phyloP scores from a whole-genome alignment of 2,797 vertebrate genomes.

The Rachycentron canadum region DNA sequence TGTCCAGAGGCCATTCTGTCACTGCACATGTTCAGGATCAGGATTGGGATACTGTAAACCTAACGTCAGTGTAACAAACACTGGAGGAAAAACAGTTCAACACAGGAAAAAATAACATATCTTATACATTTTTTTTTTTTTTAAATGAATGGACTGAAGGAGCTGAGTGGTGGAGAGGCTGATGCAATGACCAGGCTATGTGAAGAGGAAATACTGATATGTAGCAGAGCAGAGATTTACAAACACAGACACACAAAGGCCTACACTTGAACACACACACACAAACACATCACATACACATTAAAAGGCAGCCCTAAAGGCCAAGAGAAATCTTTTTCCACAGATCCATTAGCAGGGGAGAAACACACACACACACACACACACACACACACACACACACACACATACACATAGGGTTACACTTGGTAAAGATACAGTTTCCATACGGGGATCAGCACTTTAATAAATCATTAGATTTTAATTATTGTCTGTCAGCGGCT shows the following conservation, averaged over 20 bases:
- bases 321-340: conserved; percentile 77
- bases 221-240: conserved; percentile 51
- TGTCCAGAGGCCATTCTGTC: conserved; percentile 8
- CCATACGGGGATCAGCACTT: conserved; percentile 76
- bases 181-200: conserved; percentile 65
- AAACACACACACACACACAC: conserved; percentile 45
- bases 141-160: conserved; percentile 23
- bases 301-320: conserved; percentile 72
- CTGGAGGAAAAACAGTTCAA: neutral
- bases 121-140: neutral
- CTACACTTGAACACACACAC: conserved; percentile 2
- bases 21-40: conserved; percentile 9
- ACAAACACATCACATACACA: conserved; percentile 7
- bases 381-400: conserved; percentile 22
- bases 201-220: conserved; percentile 66
- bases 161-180: conserved; percentile 39
- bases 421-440: conserved; percentile 81
- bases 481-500: conserved; percentile 86
- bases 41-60: neutral
- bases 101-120: neutral
- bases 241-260: conserved; percentile 24
- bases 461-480: conserved; percentile 88
- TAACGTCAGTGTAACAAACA: neutral
- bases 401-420: conserved; percentile 27
- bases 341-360: conserved; percentile 80